Evolutionary conservation across 1,140 invertebrate genomes (phyloP), one percentile per base, ranked within the genome.

Genomic region (Drosophila novamexicana): DNA sequence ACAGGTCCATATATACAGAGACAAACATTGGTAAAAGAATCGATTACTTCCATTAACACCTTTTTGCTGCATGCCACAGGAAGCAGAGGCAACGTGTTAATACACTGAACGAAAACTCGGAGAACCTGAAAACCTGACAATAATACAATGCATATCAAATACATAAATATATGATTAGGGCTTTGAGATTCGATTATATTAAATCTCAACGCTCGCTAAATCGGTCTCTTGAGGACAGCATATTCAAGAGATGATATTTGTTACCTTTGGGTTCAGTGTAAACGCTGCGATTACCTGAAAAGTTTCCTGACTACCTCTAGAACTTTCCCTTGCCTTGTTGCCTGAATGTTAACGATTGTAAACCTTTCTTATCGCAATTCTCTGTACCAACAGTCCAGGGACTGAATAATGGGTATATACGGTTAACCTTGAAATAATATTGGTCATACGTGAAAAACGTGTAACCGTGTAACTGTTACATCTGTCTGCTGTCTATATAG

Each of bases 31-130:
- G 36, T 52, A 68, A 74, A n/a, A 39, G 18, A 61, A 76, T 88
- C 76, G 68, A 86, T 82, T 85, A 67, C 56, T 62, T 57, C 29
- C 36, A 83, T 49, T 72, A 44, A 22, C 64, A 66, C 64, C 42
- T 67, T 45, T 37, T 22, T 49, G 34, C 6, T 47, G 64, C 64
- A 57, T 66, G 64, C 53, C 47, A 29, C 64, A 45, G 16, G 10
- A 45, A 65, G 39, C 52, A 56, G 42, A 57, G 8, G 63, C 42
- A 65, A 39, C 18, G 37, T 58, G 69, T 39, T 53, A 47, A 45
- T 68, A 59, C 63, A 73, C 63, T 73, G 63, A 29, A n/a, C 40
- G 29, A 61, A 66, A 42, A 22, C 4, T 10, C 32, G 37, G 4
- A 12, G 32, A 12, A 53, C 5, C 10, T 52, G 7, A 14, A 57